Evolutionary conservation across 2,113 vertebrate genomes (phyloP).

Genomic region (Lynx canadensis): DNA sequence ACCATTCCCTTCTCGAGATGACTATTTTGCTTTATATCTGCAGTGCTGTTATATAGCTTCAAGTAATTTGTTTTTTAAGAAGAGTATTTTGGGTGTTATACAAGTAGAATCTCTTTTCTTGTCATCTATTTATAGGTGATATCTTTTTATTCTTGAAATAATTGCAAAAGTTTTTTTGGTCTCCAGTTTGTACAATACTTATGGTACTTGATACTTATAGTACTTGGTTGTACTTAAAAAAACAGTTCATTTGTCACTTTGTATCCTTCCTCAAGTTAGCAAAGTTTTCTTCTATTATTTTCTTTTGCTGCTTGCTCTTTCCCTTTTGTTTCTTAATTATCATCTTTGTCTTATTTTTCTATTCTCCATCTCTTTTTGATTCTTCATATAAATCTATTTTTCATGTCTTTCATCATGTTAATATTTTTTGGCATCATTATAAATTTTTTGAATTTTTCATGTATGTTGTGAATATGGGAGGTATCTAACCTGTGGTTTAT

Average conservation of each 20-base stretch:
- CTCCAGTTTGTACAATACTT: background rate
- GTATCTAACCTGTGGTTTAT: background rate
- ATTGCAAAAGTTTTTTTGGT: background rate
- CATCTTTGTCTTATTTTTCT: background rate
- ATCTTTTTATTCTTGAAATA: background rate
- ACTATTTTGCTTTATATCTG: background rate
- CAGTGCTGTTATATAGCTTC: background rate
- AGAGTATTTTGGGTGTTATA: background rate
- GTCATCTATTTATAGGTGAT: background rate
- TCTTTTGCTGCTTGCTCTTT: background rate
- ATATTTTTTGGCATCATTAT: background rate
- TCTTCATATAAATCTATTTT: background rate
- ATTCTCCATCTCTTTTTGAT: background rate
- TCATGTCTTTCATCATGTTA: background rate
- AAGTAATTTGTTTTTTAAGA: conserved; percentile 1
- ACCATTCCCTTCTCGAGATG: background rate
- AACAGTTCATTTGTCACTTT: background rate
- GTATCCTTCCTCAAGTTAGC: background rate
- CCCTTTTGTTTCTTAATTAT: background rate
- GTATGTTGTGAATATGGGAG: background rate
- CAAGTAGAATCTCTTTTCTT: background rate
- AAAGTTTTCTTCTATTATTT: background rate
- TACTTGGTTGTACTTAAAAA: background rate
- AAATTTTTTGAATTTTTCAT: background rate
- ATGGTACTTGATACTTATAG: background rate